Conservation (phyloP, 2,888 invertebrate species). For the Hirtodrosophila histrioides region DNA sequence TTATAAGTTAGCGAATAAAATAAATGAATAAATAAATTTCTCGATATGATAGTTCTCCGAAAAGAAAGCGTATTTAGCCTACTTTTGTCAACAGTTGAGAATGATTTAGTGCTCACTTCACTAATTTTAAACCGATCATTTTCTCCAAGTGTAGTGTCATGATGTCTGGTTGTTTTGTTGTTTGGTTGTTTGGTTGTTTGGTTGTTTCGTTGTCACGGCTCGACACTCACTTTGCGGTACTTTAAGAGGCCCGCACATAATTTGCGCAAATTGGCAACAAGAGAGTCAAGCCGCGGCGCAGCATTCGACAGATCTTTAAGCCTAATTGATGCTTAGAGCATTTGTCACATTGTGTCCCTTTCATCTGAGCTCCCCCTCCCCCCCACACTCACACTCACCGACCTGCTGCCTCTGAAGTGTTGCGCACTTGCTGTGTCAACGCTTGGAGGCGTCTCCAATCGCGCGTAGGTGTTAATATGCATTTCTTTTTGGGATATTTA, state of each 20-base stretch:
- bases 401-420: neutral
- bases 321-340: slow-evolving; percentile 69
- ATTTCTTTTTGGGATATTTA: slow-evolving; percentile 18
- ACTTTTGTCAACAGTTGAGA: too few species aligned
- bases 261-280: slow-evolving; percentile 76
- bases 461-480: slow-evolving; percentile 48
- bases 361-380: slow-evolving; percentile 16
- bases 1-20: too few species aligned
- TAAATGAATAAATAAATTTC: too few species aligned
- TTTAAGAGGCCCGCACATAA: slow-evolving; percentile 75
- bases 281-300: slow-evolving; percentile 40
- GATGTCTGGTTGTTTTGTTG: slow-evolving; percentile 13
- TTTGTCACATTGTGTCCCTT: slow-evolving; percentile 39
- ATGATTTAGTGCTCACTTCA: too few species aligned
- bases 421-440: slow-evolving; percentile 23
- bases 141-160: too few species aligned
- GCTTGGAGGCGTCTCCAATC: slow-evolving; percentile 5
- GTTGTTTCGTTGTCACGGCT: slow-evolving; percentile 51
- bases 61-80: too few species aligned
- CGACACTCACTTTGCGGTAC: slow-evolving; percentile 76
- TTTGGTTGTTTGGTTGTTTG: slow-evolving; percentile 13
- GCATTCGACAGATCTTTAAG: slow-evolving; percentile 66
- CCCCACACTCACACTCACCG: neutral
- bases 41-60: too few species aligned
- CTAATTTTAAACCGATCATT: too few species aligned